Evolutionary conservation across 2,113 vertebrate species (phyloP), one percentile per base, ranked within the genome.

Genomic region (Ceuthmochares aereus): DNA sequence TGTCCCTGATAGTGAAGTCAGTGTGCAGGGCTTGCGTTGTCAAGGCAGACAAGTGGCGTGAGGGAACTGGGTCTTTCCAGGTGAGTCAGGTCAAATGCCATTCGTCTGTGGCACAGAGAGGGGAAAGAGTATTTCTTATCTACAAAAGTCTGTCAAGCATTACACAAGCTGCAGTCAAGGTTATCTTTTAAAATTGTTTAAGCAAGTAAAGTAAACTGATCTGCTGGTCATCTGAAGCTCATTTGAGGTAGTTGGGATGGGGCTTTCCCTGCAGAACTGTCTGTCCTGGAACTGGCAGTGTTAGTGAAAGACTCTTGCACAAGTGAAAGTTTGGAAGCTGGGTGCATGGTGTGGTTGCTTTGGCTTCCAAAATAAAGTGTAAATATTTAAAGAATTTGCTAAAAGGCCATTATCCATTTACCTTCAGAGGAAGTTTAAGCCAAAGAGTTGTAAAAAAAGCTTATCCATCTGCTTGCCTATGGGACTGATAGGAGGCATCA

Each of bases 1-100:
- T 3, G 13, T 81, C 29, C 60, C 49, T 0, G 6, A 43, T 14
- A 14, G 2, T 3, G 3, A 16, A 30, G 29, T 32, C 0, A 0
- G 49, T 0, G 18, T 70, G 42, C 1, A 17, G 43, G 49, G 42
- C 87, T 87, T 0, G 0, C 17, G 12, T 40, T 77, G 90, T 32
- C 1, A 8, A n/a, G 82, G 14, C 3, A 1, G 5, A 8, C 47
- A 40, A 21, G 26, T 76, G 52, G 20, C 2, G 1, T 2, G 22
- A 26, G 51, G 29, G 2, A 78, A 7, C 2, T 0, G 0, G 15
- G 10, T 78, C 59, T 42, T 88, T 70, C 10, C 32, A 5, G 55
- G 37, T 30, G 51, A 75, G 34, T 68, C 59, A 12, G 49, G 72
- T 52, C 51, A 68, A 36, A 30, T 3, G 4, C 42, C 0, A 0